Evolutionary conservation across 2,113 vertebrate species (phyloP).

Genomic region (Hemichromis elongatus): DNA sequence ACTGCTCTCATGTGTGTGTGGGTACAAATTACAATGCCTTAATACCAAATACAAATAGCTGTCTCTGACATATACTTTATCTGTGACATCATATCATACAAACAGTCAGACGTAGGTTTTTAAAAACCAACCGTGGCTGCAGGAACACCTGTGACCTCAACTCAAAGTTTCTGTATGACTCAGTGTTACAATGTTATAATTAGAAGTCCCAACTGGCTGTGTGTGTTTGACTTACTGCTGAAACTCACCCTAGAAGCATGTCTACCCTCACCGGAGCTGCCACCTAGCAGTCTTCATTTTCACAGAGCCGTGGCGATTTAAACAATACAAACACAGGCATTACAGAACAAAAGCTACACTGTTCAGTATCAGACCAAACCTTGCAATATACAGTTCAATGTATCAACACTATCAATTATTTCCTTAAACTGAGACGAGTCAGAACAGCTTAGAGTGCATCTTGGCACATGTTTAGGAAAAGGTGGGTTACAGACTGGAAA

Average conservation of each 20-base stretch:
- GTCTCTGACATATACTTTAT: not conserved
- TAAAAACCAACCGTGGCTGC: not conserved
- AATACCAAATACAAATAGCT: fast-evolving
- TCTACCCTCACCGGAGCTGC: not conserved
- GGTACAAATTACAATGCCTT: not conserved
- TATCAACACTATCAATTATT: not conserved
- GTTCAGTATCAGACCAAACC: not conserved
- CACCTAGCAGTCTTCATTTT: not conserved
- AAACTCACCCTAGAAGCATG: not conserved
- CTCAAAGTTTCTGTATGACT: slow-evolving; percentile 44
- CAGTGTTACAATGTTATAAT: slow-evolving; percentile 36
- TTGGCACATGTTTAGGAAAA: not conserved
- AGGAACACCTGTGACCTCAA: slow-evolving; percentile 28
- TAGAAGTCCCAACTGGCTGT: slow-evolving; percentile 15
- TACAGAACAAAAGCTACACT: not conserved
- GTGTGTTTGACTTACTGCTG: slow-evolving; percentile 33
- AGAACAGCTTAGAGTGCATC: fast-evolving
- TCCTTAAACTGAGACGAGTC: not conserved
- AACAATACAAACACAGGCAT: not conserved
- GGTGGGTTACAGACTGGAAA: not conserved
- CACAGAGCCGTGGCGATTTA: not conserved
- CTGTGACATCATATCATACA: not conserved
- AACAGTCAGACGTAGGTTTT: not conserved
- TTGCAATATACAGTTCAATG: not conserved
- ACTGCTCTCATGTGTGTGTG: not conserved